Percentiles rank a stretch among this genome's conserved stretches.
These are phyloP conservation scores for Sebastes steindachneri DNA, from an alignment of 2,797 vertebrate species.

Conservation along the genomic window DNA sequence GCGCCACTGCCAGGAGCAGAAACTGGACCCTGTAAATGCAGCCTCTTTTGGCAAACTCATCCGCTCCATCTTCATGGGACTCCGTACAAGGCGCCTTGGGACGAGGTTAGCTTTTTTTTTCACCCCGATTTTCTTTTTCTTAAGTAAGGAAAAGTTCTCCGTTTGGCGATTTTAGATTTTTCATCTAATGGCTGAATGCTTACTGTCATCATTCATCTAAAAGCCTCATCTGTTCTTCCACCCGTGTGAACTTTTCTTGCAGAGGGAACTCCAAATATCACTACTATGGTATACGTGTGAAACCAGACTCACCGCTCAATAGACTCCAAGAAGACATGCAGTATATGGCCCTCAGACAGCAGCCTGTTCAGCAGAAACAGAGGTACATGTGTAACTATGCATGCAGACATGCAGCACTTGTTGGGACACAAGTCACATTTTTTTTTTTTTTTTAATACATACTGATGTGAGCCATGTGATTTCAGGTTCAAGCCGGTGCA, in stretches of 20 bases:
- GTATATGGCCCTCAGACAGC: slow-evolving; percentile 98
- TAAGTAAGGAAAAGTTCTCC: not conserved
- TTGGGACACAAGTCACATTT: not conserved
- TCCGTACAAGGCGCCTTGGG: slow-evolving; percentile 94
- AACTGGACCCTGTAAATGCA: slow-evolving; percentile 96
- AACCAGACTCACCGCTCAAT: slow-evolving; percentile 95
- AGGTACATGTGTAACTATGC: slow-evolving; percentile 79
- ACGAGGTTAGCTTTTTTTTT: slow-evolving; percentile 85
- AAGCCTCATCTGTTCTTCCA: not conserved
- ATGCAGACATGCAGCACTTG: not conserved
- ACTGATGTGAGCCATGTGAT: slow-evolving; percentile 10
- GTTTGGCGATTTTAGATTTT: not conserved
- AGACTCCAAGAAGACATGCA: slow-evolving; percentile 96
- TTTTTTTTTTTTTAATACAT: not conserved
- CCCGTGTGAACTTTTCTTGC: slow-evolving; percentile 13
- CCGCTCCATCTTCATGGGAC: slow-evolving; percentile 98
- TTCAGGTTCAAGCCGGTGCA: slow-evolving; percentile 92
- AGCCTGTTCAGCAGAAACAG: slow-evolving; percentile 95
- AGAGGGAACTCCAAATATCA: slow-evolving; percentile 99
- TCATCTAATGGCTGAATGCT: not conserved
- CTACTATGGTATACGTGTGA: slow-evolving; percentile 97
- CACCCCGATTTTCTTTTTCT: not conserved
- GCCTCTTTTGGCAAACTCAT: slow-evolving; percentile 99
- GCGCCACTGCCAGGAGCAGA: slow-evolving; percentile 98
- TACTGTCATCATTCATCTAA: not conserved